Evolutionary conservation across 2,888 invertebrate species (phyloP), one percentile per base, ranked within the genome.

Genomic region (Isoperla grammatica): DNA sequence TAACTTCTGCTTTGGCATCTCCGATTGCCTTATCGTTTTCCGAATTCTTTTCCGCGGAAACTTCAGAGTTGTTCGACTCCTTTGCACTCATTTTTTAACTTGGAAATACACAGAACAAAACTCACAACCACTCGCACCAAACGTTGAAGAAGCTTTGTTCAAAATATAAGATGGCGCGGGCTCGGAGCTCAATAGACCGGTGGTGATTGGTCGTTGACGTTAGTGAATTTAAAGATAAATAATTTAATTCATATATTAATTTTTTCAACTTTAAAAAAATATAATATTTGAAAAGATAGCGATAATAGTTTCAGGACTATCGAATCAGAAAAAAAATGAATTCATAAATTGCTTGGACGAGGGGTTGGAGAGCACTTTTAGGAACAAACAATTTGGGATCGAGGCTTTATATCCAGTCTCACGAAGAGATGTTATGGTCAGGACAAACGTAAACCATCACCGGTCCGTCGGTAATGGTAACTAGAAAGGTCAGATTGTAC

Each of bases 131-230:
- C 60, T 61, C 63, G 62, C 60, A 65, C 64, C 65, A 62, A 65
- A 56, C 63, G 63, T 65, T 81, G 79, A 79, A 76, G 78, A 78
- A 78, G 81, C 83, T 83, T 80, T 79, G 85, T 87, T 87, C 85
- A 84, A 86, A 86, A 82, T 82, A 85, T 50, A 87, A 87, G 85
- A 87, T 86, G 87, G 87, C 87, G 87, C 86, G 85, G 61, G 61
- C 61, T 63, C 60, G 57, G 54, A 61, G 59, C 59, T 63, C 58
- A 56, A 57, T 59, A 61, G 65, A 67, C 67, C 48, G 67, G 29
- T 29, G 66, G 67, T 67, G 66, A 67, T 66, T 69, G 67, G 67
- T 64, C 64, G 67, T 63, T 62, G 64, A 61, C 61, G 60, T 55
- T 57, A 60, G 58, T 60, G 12, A 48, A 39, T 42, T 59, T 17